These are phyloP conservation scores for Psammodynastes pulverulentus DNA, from an alignment of 2,113 vertebrate genomes.

Conservation along the genomic window DNA sequence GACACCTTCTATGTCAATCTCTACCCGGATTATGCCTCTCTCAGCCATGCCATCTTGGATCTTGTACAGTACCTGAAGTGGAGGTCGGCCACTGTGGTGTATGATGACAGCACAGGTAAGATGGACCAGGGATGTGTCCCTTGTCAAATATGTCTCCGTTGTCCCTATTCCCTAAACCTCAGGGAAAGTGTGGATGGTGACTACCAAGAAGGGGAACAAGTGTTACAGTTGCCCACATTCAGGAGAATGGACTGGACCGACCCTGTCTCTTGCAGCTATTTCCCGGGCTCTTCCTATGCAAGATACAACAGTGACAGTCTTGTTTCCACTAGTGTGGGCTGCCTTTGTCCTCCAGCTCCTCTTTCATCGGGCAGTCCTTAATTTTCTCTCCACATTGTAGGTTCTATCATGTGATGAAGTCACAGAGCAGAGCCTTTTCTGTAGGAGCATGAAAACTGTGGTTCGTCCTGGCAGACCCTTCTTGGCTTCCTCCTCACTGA, in stretches of 20 bases:
- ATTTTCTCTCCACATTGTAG: neutral
- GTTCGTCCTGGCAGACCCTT: neutral
- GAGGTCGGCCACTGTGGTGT: slow-evolving; percentile 96
- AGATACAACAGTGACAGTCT: neutral
- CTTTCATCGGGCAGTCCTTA: neutral
- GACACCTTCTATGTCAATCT: slow-evolving; percentile 98
- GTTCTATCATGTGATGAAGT: neutral
- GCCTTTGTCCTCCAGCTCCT: neutral
- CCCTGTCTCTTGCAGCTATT: neutral
- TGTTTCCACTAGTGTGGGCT: neutral
- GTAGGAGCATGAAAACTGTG: neutral
- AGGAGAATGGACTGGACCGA: neutral
- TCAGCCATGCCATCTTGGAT: slow-evolving; percentile 96
- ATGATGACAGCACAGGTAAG: slow-evolving; percentile 96
- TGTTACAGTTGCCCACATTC: neutral
- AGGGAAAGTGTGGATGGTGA: neutral
- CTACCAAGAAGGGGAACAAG: neutral
- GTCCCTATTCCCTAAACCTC: neutral
- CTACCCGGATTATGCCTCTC: slow-evolving; percentile 94
- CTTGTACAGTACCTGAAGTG: slow-evolving; percentile 95
- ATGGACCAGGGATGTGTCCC: neutral
- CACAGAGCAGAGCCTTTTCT: neutral
- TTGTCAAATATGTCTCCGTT: neutral
- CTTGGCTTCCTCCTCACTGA: neutral
- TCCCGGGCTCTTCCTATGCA: neutral